Percentiles rank a stretch among this genome's conserved stretches.
Conservation (phyloP, 2,113 vertebrate genomes). For the Larimichthys polyactis region DNA sequence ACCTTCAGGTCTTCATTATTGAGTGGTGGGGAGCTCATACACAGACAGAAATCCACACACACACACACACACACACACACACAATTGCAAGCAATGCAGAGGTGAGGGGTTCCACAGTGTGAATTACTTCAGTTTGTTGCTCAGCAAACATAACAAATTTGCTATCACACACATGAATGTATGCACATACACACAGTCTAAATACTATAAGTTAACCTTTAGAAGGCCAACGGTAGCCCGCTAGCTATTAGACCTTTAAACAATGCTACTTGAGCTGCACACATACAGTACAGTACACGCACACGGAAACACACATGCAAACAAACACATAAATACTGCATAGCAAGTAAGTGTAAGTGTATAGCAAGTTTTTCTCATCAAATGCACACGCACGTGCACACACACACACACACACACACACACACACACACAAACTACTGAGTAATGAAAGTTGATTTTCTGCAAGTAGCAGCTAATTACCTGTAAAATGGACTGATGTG, state of each 20-base stretch:
- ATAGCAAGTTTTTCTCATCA: background rate
- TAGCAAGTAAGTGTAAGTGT: no score
- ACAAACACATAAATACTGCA: slow-evolving; percentile 12
- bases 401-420: slow-evolving; percentile 1
- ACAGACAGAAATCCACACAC: background rate
- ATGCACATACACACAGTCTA: slow-evolving; percentile 10
- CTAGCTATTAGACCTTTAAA: slow-evolving; percentile 65
- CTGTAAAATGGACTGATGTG: slow-evolving; percentile 39
- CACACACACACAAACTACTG: background rate
- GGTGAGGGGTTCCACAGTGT: slow-evolving; percentile 21
- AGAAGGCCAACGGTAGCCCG: slow-evolving; percentile 40
- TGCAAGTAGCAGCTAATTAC: slow-evolving; percentile 44
- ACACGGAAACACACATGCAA: background rate
- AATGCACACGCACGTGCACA: background rate
- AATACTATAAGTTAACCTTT: slow-evolving; percentile 65
- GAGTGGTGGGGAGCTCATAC: slow-evolving; percentile 6
- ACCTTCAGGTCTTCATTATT: slow-evolving; percentile 34
- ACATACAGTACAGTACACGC: background rate
- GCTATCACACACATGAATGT: slow-evolving; percentile 12
- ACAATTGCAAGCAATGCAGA: slow-evolving; percentile 13
- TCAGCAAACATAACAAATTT: slow-evolving; percentile 27
- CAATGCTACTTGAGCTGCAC: slow-evolving; percentile 23
- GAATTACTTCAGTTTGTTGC: slow-evolving; percentile 30
- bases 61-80: background rate
- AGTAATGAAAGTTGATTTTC: slow-evolving; percentile 18